Evolutionary conservation across 2,797 vertebrate genomes (phyloP), one percentile per base, ranked within the genome.

Genomic region (Peromyscus melanophrys): DNA sequence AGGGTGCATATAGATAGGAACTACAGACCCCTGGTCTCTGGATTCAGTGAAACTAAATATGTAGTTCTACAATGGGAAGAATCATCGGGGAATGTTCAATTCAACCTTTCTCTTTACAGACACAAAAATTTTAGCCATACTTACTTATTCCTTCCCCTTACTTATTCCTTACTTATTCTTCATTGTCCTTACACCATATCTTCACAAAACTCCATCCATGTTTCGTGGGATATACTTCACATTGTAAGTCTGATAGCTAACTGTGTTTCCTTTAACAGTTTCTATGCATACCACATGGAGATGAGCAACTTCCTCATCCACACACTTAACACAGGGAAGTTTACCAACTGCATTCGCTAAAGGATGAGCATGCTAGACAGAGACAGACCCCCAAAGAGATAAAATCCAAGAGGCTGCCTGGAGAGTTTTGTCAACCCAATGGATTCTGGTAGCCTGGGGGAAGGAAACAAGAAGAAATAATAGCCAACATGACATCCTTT

Each of bases 1-100:
- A 84, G 59, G 23, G 27, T 49, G 29, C 92, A 67, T 99, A 0
- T 99, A 86, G 84, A 27, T 7, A 85, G 99, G 11, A 55, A 12
- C 31, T 43, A 6, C 0, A 98, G 99, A 2, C 98, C 98, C 0
- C n/a, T 43, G 57, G 6, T 27, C 16, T 73, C 46, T 77, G 82
- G 19, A n/a, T 89, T 88, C 61, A 52, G 27, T 29, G 46, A 96
- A 92, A 93, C 25, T 31, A 67, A n/a, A 55, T 27, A n/a, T 2
- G 55, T n/a, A 40, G 13, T 73, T 78, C 63, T 89, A 27, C 4
- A 49, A 5, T 34, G 31, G 16, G 16, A 77, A 61, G 57, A 69
- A 3, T 17, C 25, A 49, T 40, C 71, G 37, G 37, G 87, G 21
- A 52, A 57, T 6, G 13, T 81, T 73, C 46, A 55, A 85, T 67